Conservation (phyloP, 2,797 vertebrate species). For the Chrosomus eos region DNA sequence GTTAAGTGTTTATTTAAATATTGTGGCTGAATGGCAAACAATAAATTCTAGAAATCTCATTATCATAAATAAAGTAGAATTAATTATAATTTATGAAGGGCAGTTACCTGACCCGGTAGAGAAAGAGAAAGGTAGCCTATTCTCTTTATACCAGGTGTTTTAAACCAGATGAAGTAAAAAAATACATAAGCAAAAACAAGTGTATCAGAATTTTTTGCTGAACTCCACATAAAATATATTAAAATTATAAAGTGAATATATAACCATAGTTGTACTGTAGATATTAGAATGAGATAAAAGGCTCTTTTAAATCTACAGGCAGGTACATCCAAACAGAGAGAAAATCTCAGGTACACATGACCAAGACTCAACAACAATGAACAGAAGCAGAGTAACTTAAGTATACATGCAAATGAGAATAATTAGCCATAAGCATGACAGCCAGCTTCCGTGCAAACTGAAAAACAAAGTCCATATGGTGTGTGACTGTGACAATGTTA, state of each 20-base stretch:
- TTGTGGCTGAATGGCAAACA: background rate
- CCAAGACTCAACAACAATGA: too few relatives aligned
- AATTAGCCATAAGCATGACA: too few relatives aligned
- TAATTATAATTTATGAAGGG: background rate
- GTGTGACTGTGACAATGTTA: too few relatives aligned
- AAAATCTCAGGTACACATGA: too few relatives aligned
- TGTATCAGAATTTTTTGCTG: background rate
- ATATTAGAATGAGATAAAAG: constrained; percentile 46
- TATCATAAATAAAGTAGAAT: background rate
- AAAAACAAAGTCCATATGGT: too few relatives aligned
- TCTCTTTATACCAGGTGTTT: too few relatives aligned
- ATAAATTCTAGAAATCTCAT: background rate
- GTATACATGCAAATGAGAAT: too few relatives aligned
- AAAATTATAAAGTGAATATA: background rate
- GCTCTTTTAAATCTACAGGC: constrained; percentile 32
- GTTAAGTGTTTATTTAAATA: background rate
- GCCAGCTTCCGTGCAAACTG: too few relatives aligned
- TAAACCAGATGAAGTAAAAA: background rate
- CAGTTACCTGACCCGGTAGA: background rate
- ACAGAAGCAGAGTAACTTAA: too few relatives aligned
- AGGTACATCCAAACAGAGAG: too few relatives aligned
- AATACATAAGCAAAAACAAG: background rate
- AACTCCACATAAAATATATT: too few relatives aligned
- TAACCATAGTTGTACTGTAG: background rate
- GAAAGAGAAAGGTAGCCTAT: too few relatives aligned